A percentile compares a stretch with the other conserved stretches of the same genome.
Evolutionary conservation across 2,113 vertebrate species (phyloP).

Genomic region (Passer montanus): DNA sequence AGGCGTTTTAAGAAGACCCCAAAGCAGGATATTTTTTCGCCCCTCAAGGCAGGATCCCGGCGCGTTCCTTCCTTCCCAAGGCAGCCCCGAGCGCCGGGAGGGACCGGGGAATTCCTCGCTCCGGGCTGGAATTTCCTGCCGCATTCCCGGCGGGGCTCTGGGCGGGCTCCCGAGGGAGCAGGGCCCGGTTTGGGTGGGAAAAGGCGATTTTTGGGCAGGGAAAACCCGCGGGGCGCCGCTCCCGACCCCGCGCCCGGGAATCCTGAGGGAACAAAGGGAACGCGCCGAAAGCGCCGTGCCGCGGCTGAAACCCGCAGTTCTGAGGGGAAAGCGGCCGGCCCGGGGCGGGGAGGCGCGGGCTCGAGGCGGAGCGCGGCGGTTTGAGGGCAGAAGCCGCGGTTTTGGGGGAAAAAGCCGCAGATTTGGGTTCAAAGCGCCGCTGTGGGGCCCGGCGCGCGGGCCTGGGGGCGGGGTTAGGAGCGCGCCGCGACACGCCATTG

Average conservation of each 20-base stretch:
- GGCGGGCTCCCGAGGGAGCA: not conserved
- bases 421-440: not conserved
- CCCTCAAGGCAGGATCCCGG: too few species aligned
- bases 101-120: not conserved
- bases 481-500: not conserved
- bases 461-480: not conserved
- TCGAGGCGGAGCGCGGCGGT: not conserved
- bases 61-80: rapidly evolving
- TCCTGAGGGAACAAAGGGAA: not conserved
- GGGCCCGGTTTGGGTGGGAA: not conserved
- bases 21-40: rapidly evolving
- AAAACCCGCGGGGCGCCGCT: too few species aligned
- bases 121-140: not conserved
- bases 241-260: too few species aligned
- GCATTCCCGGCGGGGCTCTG: not conserved
- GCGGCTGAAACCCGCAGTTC: rapidly evolving
- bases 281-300: not conserved
- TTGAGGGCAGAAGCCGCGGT: rapidly evolving
- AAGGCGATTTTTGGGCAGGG: rapidly evolving
- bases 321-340: not conserved
- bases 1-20: not conserved
- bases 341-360: not conserved
- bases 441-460: not conserved
- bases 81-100: not conserved
- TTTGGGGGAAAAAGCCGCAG: constrained; percentile 16